A percentile compares a stretch with the other conserved stretches of the same genome.
Conservation (phyloP, 1,140 invertebrate genomes). For the Luehdorfia chinensis region DNA sequence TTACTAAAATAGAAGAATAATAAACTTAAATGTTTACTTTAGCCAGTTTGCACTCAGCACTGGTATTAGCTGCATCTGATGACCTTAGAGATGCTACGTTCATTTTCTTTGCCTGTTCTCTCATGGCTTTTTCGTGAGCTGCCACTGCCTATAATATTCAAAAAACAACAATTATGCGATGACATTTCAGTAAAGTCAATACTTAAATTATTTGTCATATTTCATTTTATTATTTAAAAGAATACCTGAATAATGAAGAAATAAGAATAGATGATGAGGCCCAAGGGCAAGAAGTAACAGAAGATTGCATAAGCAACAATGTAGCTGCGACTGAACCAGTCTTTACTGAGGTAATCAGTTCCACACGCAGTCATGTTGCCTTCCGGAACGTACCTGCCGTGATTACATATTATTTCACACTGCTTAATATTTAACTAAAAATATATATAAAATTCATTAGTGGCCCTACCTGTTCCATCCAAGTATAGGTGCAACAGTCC, state of each 20-base stretch:
- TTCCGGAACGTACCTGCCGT: constrained; percentile 84
- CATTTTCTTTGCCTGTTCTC: constrained; percentile 86
- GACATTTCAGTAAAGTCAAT: too few relatives aligned
- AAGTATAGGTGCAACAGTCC: constrained; percentile 84
- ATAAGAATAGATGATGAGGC: constrained; percentile 85
- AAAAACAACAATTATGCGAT: background rate
- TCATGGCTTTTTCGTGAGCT: constrained; percentile 84
- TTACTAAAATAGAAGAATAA: too few relatives aligned
- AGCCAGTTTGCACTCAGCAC: constrained; percentile 81
- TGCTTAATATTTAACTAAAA: too few relatives aligned
- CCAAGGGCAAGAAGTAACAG: constrained; percentile 81
- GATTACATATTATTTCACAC: too few relatives aligned
- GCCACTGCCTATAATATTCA: constrained; percentile 77
- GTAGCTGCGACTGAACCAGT: constrained; percentile 80
- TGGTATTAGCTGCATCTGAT: constrained; percentile 79
- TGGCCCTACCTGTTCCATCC: constrained; percentile 83
- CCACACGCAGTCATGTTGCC: constrained; percentile 89
- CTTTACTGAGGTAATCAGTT: constrained; percentile 85
- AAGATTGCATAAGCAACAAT: constrained; percentile 81
- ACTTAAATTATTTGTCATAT: background rate
- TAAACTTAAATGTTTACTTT: constrained; percentile 69
- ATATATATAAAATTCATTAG: too few relatives aligned
- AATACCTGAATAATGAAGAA: constrained; percentile 83
- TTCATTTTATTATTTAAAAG: too few relatives aligned
- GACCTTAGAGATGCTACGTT: constrained; percentile 83